Evolutionary conservation across 1,140 invertebrate genomes (phyloP).

Genomic region (Conus betulinus): DNA sequence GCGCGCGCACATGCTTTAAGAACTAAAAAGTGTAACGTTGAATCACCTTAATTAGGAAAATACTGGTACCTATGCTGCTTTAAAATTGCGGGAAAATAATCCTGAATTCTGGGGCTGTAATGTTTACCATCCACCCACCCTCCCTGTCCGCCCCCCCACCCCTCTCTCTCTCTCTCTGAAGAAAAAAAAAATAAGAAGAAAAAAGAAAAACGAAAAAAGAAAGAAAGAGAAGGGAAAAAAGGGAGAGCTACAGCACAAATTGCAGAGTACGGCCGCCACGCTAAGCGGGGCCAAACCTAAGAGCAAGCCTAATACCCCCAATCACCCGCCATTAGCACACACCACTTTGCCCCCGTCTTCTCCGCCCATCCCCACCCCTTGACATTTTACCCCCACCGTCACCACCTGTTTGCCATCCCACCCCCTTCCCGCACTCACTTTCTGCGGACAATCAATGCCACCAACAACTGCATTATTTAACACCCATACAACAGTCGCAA

Average conservation of each 20-base stretch:
- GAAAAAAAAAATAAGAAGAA: too few species aligned
- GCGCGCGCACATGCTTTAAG: too few species aligned
- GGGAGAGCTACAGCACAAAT: neutral
- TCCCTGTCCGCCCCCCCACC: too few species aligned
- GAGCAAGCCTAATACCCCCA: constrained; percentile 2
- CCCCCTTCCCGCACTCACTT: neutral
- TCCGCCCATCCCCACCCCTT: neutral
- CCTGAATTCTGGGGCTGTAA: too few species aligned
- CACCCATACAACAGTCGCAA: neutral
- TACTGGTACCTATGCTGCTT: too few species aligned
- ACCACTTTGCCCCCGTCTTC: neutral
- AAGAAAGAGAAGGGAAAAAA: neutral
- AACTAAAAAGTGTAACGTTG: too few species aligned
- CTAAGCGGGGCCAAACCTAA: neutral
- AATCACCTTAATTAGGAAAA: too few species aligned
- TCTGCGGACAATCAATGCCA: neutral
- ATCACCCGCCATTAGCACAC: neutral
- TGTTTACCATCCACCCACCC: too few species aligned
- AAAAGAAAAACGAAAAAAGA: too few species aligned
- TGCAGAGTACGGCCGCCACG: neutral
- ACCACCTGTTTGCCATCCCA: neutral
- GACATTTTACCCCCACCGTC: neutral
- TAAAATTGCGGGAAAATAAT: too few species aligned
- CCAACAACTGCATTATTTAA: neutral
- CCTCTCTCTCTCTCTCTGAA: too few species aligned